A percentile compares a stretch with the other conserved stretches of the same genome.
Evolutionary conservation across 2,113 vertebrate species (phyloP).

Genomic region (Candoia aspera): DNA sequence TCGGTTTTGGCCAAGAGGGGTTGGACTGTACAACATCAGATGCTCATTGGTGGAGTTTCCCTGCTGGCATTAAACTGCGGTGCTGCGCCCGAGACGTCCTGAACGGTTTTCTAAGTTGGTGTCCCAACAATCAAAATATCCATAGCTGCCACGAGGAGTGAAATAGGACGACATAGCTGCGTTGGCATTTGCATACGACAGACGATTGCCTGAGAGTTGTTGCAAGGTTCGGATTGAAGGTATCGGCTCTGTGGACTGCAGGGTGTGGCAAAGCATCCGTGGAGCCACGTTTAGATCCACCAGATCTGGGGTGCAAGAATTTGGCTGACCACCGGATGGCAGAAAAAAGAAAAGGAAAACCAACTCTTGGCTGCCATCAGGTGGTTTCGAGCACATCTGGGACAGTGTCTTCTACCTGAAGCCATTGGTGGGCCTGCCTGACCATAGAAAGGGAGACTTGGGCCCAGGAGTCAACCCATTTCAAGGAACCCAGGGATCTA

Average conservation of each 20-base stretch:
- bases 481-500: background rate
- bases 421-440: too few species aligned
- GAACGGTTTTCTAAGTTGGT: background rate
- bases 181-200: too few species aligned
- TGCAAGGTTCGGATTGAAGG: too few species aligned
- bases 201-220: too few species aligned
- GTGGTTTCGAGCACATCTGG: background rate
- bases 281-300: too few species aligned
- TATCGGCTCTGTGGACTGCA: too few species aligned
- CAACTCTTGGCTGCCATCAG: too few species aligned
- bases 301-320: too few species aligned
- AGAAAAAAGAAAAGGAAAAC: background rate
- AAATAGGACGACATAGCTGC: too few species aligned
- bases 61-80: conserved; percentile 56
- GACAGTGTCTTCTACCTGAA: background rate
- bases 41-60: conserved; percentile 3
- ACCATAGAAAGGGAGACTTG: background rate
- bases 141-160: too few species aligned
- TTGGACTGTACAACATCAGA: background rate
- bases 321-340: too few species aligned
- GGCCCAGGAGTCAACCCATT: background rate
- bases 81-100: conserved; percentile 28
- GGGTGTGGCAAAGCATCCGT: too few species aligned
- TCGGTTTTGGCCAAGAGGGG: conserved; percentile 16
- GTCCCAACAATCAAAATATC: background rate